Evolutionary conservation across 2,797 vertebrate species (phyloP).

Genomic region (Scolopax rusticola): DNA sequence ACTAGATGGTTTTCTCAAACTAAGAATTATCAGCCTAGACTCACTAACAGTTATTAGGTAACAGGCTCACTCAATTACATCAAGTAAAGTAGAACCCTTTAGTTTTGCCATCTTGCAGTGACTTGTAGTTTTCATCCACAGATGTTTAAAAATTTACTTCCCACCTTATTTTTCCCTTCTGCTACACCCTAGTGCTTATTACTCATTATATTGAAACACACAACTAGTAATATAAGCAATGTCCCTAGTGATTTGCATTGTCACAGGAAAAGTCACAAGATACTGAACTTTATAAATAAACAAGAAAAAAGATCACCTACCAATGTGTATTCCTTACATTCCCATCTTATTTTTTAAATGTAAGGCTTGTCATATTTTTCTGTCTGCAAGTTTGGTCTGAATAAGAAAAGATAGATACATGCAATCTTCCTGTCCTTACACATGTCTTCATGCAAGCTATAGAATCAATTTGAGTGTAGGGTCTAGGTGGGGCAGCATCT

Average conservation of each 20-base stretch:
- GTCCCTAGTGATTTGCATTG: not conserved
- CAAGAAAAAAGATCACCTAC: not conserved
- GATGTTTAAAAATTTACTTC: not conserved
- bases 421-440: not conserved
- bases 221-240: not conserved
- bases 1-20: slow-evolving; percentile 31
- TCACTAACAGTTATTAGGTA: not conserved
- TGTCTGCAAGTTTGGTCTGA: not conserved
- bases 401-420: not conserved
- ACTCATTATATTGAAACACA: not conserved
- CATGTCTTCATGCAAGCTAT: fast-evolving
- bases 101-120: slow-evolving; percentile 13
- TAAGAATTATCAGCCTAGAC: not conserved
- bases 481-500: not conserved
- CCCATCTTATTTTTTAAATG: not conserved
- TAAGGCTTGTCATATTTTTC: not conserved
- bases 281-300: not conserved
- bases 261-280: not conserved
- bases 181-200: not conserved
- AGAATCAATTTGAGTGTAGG: not conserved
- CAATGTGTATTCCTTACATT: fast-evolving
- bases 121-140: not conserved
- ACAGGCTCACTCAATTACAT: slow-evolving; percentile 3
- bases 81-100: not conserved
- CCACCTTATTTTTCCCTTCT: not conserved